Base-by-base conservation (phyloP, 1,140 invertebrate genomes). In the Chlorops oryzae region DNA sequence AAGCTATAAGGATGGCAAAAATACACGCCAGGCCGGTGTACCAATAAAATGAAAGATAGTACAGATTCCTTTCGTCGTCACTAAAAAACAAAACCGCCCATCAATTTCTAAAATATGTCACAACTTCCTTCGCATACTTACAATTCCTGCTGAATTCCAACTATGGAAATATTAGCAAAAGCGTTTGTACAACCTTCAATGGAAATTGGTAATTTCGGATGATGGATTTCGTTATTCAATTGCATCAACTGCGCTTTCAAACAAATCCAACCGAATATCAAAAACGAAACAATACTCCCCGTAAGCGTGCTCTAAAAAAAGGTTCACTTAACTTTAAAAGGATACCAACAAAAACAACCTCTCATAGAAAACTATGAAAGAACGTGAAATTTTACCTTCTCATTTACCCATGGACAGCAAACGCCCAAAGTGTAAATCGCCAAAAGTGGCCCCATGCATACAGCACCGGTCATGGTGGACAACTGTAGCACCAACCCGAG, bases 351-450 rank as follows among this genome's bases (percentile, higher is more conserved):
- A 15, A 32, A 4, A 13, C 18, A 10, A 6, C n/a, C n/a, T n/a
- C n/a, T n/a, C n/a, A n/a, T n/a, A n/a, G n/a, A 2, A 15, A 22
- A 21, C 23, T 50, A 28, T 32, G 28, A 15, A 45, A 25, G 7
- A 25, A 45, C 17, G 13, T 23, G n/a, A 4, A 9, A 45, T n/a
- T 44, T 84, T 50, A 68, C 88, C 67, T 78, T 82, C 9, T 77
- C 76, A 73, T 88, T 89, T 2, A 89, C 80, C 85, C 86, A 90
- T 0, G 89, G 89, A 59, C 90, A 76, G n/a, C 90, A 74, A 54
- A 92, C 81, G 5, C 90, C 90, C 74, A 91, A 82, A 5, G 78
- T 82, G 63, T 92, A 93, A 20, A 92, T 78, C 3, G 86, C 89
- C 5, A 92, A 72, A 5, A 88, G 80, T 2, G 90, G 87, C 21